These are phyloP conservation scores for Nansenia antarctica DNA, from an alignment of 2,113 vertebrate species.

Conservation along the genomic window DNA sequence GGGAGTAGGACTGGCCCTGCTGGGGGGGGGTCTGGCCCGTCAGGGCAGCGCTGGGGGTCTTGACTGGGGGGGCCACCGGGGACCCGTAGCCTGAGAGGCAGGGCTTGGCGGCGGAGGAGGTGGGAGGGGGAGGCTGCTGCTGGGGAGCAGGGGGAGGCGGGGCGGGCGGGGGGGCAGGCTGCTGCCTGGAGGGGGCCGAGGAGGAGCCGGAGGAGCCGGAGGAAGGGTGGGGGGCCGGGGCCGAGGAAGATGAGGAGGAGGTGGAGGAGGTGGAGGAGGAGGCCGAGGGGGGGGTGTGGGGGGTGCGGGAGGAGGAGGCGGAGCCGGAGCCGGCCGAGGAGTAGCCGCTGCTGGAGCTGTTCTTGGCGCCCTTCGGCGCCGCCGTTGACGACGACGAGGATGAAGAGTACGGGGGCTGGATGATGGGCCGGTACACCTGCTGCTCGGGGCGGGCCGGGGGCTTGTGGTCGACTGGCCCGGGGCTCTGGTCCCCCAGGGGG, in stretches of 20 bases:
- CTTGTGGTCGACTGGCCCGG: constrained; percentile 76
- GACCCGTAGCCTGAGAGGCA: constrained; percentile 80
- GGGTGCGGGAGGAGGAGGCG: constrained; percentile 77
- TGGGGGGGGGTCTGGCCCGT: constrained; percentile 83
- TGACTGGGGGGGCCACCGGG: constrained; percentile 77
- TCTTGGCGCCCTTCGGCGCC: constrained; percentile 76
- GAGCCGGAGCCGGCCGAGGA: constrained; percentile 80
- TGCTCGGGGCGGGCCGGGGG: constrained; percentile 75
- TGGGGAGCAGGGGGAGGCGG: constrained; percentile 68
- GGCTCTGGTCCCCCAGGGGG: constrained; percentile 87
- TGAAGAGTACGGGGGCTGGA: constrained; percentile 83
- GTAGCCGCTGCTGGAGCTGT: constrained; percentile 80
- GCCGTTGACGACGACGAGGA: constrained; percentile 69
- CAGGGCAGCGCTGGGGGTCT: constrained; percentile 83
- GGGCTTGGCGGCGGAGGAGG: constrained; percentile 69
- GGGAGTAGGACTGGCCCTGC: constrained; percentile 81
- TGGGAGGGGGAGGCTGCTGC: constrained; percentile 65
- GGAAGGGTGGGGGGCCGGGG: constrained; percentile 74
- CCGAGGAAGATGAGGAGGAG: constrained; percentile 76
- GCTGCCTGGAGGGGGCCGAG: constrained; percentile 74
- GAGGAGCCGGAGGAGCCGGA: constrained; percentile 60
- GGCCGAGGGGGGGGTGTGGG: constrained; percentile 79
- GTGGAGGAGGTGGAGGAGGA: constrained; percentile 77
- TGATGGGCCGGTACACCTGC: constrained; percentile 88
- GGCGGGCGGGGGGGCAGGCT: constrained; percentile 68